A percentile compares a stretch with the other conserved stretches of the same genome.
phyloP scores from a whole-genome alignment of 1,140 invertebrate genomes.

The Maniola jurtina region DNA sequence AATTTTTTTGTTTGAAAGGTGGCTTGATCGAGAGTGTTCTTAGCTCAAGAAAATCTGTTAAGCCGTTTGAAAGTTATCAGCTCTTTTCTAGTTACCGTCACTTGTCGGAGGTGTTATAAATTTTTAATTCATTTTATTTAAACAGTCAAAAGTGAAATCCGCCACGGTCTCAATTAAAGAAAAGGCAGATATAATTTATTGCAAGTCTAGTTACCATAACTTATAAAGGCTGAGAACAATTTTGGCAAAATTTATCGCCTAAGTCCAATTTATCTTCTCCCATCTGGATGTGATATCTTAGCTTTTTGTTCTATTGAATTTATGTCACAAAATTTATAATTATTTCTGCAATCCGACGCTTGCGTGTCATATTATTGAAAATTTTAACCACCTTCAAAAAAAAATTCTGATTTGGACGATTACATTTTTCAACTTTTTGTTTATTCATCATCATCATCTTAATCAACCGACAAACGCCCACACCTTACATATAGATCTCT shows the following conservation, averaged over 20 bases:
- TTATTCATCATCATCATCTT: no score
- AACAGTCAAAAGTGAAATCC: neutral
- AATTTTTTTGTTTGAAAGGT: no score
- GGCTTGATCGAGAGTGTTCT: no score
- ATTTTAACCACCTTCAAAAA: neutral
- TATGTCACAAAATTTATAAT: conserved; percentile 15
- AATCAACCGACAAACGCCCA: no score
- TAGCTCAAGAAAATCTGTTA: no score
- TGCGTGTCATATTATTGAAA: neutral
- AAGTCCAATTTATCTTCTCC: conserved; percentile 16
- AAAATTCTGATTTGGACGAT: no score
- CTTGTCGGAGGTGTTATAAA: no score
- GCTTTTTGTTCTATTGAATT: conserved; percentile 14
- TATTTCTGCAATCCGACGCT: neutral
- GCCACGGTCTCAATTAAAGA: conserved; percentile 5
- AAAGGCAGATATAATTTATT: conserved; percentile 11
- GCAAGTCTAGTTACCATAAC: conserved; percentile 12
- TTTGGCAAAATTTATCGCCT: conserved; percentile 11
- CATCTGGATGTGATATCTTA: conserved; percentile 18
- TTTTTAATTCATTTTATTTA: neutral
- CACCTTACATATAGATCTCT: no score
- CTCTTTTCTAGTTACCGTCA: no score
- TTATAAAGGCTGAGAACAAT: conserved; percentile 11
- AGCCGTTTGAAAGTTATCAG: no score
- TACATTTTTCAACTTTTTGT: no score